Evolutionary conservation across 2,888 invertebrate genomes (phyloP).

Genomic region (Polymixis lichenea): DNA sequence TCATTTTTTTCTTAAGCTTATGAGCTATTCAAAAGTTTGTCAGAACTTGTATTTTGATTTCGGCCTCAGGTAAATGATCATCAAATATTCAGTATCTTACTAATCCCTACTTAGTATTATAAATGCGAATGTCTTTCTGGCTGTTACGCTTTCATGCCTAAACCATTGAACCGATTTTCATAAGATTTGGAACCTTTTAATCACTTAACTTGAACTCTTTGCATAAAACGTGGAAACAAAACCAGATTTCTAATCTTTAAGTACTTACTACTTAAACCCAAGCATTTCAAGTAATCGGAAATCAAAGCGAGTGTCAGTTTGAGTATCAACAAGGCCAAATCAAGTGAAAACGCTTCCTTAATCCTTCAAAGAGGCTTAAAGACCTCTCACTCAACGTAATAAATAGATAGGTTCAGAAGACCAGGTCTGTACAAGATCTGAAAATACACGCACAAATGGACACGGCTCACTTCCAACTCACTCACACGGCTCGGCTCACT

Average conservation of each 20-base stretch:
- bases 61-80: background rate
- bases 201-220: background rate
- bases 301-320: constrained; percentile 30
- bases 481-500: no score
- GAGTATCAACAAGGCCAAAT: constrained; percentile 30
- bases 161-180: no score
- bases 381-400: constrained; percentile 9
- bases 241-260: constrained; percentile 1
- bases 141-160: no score
- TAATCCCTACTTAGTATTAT: no score
- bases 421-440: background rate
- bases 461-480: background rate
- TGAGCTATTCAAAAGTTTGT: background rate
- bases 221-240: constrained; percentile 8
- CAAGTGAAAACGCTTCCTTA: constrained; percentile 34
- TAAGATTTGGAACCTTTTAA: no score
- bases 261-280: background rate
- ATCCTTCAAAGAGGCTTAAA: constrained; percentile 38
- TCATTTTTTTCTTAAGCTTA: background rate
- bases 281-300: constrained; percentile 5
- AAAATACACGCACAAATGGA: background rate
- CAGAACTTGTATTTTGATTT: background rate
- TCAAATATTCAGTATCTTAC: background rate
- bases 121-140: no score
- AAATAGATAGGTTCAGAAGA: background rate